phyloP scores from a whole-genome alignment of 2,797 vertebrate species.

The Diglossa cyanea region DNA sequence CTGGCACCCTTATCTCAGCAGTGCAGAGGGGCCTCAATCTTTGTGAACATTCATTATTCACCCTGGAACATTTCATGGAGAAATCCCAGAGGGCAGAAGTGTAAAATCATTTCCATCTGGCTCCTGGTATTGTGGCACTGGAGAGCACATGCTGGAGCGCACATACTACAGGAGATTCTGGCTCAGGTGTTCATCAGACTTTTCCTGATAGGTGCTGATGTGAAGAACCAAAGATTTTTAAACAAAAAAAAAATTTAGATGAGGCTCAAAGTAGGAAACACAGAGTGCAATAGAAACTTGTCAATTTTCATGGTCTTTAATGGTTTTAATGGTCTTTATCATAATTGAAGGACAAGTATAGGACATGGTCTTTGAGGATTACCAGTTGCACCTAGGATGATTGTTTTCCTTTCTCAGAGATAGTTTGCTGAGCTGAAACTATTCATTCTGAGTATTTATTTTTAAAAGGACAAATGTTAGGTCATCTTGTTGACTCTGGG shows the following conservation, averaged over 20 bases:
- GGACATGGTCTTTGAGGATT: neutral
- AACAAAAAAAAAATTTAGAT: neutral
- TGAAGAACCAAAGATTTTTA: neutral
- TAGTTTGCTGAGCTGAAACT: constrained; percentile 10
- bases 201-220: neutral
- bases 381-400: neutral
- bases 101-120: neutral
- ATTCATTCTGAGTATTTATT: constrained; percentile 30
- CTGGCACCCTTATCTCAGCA: neutral
- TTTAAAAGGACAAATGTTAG: constrained; percentile 25
- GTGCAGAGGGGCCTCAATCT: neutral
- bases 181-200: neutral
- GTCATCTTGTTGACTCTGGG: constrained; percentile 46
- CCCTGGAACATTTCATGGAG: neutral
- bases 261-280: neutral
- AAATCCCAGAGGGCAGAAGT: neutral
- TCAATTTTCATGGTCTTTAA: neutral
- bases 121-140: neutral
- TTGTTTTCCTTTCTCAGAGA: neutral
- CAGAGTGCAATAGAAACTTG: neutral
- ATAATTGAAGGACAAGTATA: neutral
- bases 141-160: neutral
- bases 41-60: neutral
- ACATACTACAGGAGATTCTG: neutral
- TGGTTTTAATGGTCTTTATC: neutral